Evolutionary conservation across 2,888 invertebrate genomes (phyloP).

Genomic region (Galeruca laticollis): DNA sequence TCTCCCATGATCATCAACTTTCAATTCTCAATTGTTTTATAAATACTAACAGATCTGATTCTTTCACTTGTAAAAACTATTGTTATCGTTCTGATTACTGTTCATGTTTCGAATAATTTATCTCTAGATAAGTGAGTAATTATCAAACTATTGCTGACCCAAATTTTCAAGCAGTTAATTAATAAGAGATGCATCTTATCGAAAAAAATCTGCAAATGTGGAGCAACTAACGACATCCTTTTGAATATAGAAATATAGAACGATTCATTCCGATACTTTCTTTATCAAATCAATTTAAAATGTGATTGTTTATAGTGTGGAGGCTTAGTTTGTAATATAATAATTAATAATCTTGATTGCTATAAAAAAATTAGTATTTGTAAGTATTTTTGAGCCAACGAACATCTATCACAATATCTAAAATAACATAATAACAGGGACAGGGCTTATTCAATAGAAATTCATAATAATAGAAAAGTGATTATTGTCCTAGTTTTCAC

Average conservation of each 20-base stretch:
- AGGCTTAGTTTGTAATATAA: background rate
- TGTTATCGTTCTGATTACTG: constrained; percentile 2
- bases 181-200: constrained; percentile 25
- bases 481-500: too few species aligned
- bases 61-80: background rate
- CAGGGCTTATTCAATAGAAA: too few species aligned
- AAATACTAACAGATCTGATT: background rate
- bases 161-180: constrained; percentile 33
- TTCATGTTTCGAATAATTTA: constrained; percentile 1
- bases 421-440: too few species aligned
- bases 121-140: constrained; percentile 7
- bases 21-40: background rate
- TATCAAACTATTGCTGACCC: constrained; percentile 33
- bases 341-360: background rate
- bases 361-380: too few species aligned
- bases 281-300: constrained; percentile 55
- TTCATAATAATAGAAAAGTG: too few species aligned
- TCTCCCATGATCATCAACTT: background rate
- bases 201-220: constrained; percentile 55
- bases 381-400: too few species aligned
- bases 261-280: constrained; percentile 62
- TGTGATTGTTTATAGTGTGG: constrained; percentile 21
- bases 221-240: constrained; percentile 59
- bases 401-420: too few species aligned
- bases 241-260: constrained; percentile 59